A percentile compares a stretch with the other conserved stretches of the same genome.
Evolutionary conservation across 1,140 invertebrate species (phyloP).

Genomic region (Drosophila melanogaster): Release_6_plus_ISO1_MT NT_033779.5:7288501-7289000

Average conservation of each 20-base stretch:
- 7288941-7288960: slow-evolving; percentile 3
- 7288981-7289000: background rate
- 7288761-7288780: slow-evolving; percentile 68
- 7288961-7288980: slow-evolving; percentile 53
- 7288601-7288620: slow-evolving; percentile 64
- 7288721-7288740: slow-evolving; percentile 54
- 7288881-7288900: slow-evolving; percentile 55
- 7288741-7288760: slow-evolving; percentile 67
- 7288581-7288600: slow-evolving; percentile 31
- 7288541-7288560: slow-evolving; percentile 3
- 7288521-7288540: background rate
- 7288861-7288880: slow-evolving; percentile 79
- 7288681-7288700: slow-evolving; percentile 71
- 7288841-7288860: slow-evolving; percentile 83
- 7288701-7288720: slow-evolving; percentile 72
- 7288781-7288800: slow-evolving; percentile 61
- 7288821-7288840: slow-evolving; percentile 73
- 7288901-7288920: slow-evolving; percentile 46
- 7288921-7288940: slow-evolving; percentile 20
- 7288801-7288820: slow-evolving; percentile 41
- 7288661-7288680: slow-evolving; percentile 61
- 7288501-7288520: slow-evolving; percentile 7
- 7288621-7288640: slow-evolving; percentile 75
- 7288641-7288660: slow-evolving; percentile 33
- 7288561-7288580: slow-evolving; percentile 44